Conservation (phyloP, 2,888 invertebrate species). For the Chalcosyrphus nemorum region DNA sequence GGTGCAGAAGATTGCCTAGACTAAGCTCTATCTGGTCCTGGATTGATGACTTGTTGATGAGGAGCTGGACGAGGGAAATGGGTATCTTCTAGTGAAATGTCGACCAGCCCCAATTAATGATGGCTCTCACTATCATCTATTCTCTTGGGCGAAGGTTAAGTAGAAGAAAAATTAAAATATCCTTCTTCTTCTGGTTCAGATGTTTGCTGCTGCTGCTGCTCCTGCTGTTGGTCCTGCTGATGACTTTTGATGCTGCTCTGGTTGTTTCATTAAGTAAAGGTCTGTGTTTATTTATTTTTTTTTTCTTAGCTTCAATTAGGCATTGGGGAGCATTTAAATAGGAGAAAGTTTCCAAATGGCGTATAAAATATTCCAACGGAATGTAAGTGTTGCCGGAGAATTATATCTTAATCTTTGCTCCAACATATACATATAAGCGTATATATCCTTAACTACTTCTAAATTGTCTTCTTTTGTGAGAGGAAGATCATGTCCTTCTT, state of each 20-base stretch:
- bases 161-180: not conserved
- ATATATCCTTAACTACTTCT: no score
- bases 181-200: not conserved
- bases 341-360: constrained; percentile 2
- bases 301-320: not conserved
- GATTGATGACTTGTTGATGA: constrained; percentile 4
- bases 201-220: no score
- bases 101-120: constrained; percentile 11
- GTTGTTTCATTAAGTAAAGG: not conserved
- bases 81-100: not conserved
- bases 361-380: no score
- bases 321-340: not conserved
- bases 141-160: not conserved
- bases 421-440: no score
- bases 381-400: no score
- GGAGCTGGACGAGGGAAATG: not conserved
- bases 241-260: not conserved
- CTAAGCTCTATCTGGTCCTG: not conserved
- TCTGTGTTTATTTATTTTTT: constrained; percentile 4
- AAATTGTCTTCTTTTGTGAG: no score
- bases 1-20: not conserved
- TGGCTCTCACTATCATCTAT: not conserved
- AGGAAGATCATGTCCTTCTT: no score
- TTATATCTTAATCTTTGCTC: no score
- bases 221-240: no score